Evolutionary conservation across 2,888 invertebrate species (phyloP).

Genomic region (Chymomyza caudatula): DNA sequence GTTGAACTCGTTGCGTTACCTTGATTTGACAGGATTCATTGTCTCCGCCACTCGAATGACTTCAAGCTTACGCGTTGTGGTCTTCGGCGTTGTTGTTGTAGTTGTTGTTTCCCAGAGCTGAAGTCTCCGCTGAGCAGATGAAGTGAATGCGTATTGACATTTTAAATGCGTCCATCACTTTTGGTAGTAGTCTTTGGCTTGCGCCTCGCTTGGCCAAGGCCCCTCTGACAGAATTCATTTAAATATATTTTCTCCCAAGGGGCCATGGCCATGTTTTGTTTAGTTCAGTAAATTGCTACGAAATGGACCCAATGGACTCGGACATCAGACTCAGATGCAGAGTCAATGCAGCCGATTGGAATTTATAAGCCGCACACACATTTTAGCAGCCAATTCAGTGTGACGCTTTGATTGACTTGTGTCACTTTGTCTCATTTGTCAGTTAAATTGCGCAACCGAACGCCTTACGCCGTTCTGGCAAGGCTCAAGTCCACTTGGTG

Average conservation of each 20-base stretch:
- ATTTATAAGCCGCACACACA: conserved; percentile 60
- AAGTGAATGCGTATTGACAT: conserved; percentile 74
- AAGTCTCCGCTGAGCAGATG: conserved; percentile 15
- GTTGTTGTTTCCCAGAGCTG: too few species aligned
- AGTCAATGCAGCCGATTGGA: conserved; percentile 40
- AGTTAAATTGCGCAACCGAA: conserved; percentile 43
- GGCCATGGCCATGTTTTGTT: conserved; percentile 26
- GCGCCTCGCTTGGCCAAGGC: conserved; percentile 10
- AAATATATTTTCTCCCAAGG: conserved; percentile 69
- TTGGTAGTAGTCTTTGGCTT: conserved; percentile 33
- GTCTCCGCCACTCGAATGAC: conserved; percentile 69
- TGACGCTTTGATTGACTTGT: conserved; percentile 75
- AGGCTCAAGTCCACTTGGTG: conserved; percentile 52
- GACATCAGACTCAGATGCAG: conserved; percentile 5
- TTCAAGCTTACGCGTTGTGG: conserved; percentile 56
- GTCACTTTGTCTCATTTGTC: conserved; percentile 77
- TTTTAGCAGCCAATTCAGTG: conserved; percentile 39
- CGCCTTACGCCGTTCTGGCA: conserved; percentile 5
- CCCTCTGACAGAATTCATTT: conserved; percentile 66
- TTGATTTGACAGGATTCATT: conserved; percentile 71
- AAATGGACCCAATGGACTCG: conserved; percentile 27
- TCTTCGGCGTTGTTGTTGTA: background rate
- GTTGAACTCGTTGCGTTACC: conserved; percentile 47
- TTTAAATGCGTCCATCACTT: conserved; percentile 76
- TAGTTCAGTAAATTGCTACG: conserved; percentile 37